Base-by-base conservation (phyloP, 2,888 invertebrate species). In the Lasioglossum malachurum region DNA sequence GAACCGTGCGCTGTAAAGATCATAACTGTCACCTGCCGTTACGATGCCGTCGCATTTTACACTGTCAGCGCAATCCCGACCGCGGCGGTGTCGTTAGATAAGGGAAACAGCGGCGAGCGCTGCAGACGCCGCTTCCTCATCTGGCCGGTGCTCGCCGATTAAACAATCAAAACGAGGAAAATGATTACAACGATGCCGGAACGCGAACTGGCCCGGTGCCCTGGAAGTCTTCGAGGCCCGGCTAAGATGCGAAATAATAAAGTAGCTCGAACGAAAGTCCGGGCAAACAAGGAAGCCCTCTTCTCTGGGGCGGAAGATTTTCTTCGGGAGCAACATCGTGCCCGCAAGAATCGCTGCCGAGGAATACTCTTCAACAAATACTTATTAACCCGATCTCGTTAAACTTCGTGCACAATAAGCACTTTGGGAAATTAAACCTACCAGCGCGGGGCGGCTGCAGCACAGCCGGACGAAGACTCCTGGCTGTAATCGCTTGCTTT, bases 1-100 rank as follows among this genome's bases (percentile, higher is more conserved):
- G 84, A 89, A 84, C 72, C 80, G 35, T 82, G 76, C 73, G 77
- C 80, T 80, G 78, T 82, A 83, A 90, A 90, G 82, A 82, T 80
- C 88, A 80, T 87, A 86, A 85, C 75, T 81, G 82, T 74, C 81
- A 38, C 12, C 75, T 38, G 74, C 49, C 78, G 74, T 86, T 82
- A 82, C 75, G 82, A 64, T 75, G 49, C 75, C 78, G 87, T 78
- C 79, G 75, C 75, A 38, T 87, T 89, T 85, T 77, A 78, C 78
- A 38, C 35, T 82, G 80, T 75, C 81, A 77, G 67, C 78, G 79
- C 73, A 75, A 87, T 87, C 77, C 46, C 2, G 41, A 46, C 35
- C 69, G 7, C 49, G 27, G 7, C 49, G 31, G 14, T 60, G 38
- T 23, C 79, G 71, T 67, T 80, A 60, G 44, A 80, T 84, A 89